Evolutionary conservation across 2,797 vertebrate genomes (phyloP).

Genomic region (Nannoperca obscura): DNA sequence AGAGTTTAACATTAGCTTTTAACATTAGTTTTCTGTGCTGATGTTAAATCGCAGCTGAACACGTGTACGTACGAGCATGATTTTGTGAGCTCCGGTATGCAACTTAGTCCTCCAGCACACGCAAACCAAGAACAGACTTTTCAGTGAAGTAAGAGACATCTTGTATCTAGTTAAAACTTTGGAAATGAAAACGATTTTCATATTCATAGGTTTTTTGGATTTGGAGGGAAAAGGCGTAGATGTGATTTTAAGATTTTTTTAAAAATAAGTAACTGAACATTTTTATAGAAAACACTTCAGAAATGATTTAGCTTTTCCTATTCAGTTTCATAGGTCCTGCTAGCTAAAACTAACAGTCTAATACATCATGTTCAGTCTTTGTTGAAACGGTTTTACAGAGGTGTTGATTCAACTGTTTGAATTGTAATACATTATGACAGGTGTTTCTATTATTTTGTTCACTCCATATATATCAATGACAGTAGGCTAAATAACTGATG

Average conservation of each 20-base stretch:
- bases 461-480: too few species aligned
- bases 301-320: too few species aligned
- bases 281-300: too few species aligned
- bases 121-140: background rate
- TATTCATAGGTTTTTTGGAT: background rate
- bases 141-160: background rate
- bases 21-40: too few species aligned
- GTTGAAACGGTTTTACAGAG: background rate
- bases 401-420: background rate
- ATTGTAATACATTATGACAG: too few species aligned
- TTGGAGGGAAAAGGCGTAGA: background rate
- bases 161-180: background rate
- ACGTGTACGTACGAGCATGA: accelerated
- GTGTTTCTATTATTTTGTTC: too few species aligned
- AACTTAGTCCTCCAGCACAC: background rate
- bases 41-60: background rate
- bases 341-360: too few species aligned
- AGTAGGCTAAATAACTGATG: too few species aligned
- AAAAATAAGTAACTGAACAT: too few species aligned
- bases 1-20: background rate
- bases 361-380: background rate
- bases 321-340: background rate
- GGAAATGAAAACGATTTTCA: background rate
- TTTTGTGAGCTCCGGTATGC: background rate
- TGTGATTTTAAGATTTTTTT: background rate